Evolutionary conservation across 2,113 vertebrate species (phyloP).

Genomic region (Malurus cyaneus): DNA sequence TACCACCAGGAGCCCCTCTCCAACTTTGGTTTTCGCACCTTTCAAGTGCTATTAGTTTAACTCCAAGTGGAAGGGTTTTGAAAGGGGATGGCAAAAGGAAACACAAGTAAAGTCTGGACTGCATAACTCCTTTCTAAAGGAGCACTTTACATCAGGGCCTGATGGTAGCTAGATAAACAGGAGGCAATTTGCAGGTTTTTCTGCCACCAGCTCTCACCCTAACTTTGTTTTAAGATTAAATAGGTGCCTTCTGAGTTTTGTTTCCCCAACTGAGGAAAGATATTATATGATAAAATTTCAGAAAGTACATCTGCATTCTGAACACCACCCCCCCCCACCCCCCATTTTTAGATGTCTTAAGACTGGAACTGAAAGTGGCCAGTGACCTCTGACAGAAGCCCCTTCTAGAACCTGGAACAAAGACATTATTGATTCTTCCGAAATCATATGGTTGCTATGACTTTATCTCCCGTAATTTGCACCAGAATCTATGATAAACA

Average conservation of each 20-base stretch:
- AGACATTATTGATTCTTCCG: background rate
- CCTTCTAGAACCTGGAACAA: background rate
- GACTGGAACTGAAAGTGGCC: background rate
- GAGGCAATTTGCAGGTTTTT: background rate
- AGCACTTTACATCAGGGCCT: background rate
- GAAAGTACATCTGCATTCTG: background rate
- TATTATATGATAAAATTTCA: background rate
- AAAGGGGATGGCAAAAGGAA: background rate
- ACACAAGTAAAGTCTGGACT: background rate
- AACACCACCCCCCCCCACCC: rapidly evolving
- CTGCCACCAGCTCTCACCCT: background rate
- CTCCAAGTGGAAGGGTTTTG: background rate
- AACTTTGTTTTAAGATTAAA: background rate
- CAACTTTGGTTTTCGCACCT: background rate
- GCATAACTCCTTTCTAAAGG: background rate
- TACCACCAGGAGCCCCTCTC: background rate
- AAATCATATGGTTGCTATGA: background rate
- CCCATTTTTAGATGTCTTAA: background rate
- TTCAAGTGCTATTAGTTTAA: background rate
- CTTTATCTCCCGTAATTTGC: background rate
- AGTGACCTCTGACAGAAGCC: background rate
- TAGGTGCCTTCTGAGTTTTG: background rate
- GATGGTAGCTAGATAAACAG: background rate
- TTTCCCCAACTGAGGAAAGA: background rate
- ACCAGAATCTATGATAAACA: background rate